Base-by-base conservation (phyloP, 2,888 invertebrate genomes). In the Tinea pellionella region DNA sequence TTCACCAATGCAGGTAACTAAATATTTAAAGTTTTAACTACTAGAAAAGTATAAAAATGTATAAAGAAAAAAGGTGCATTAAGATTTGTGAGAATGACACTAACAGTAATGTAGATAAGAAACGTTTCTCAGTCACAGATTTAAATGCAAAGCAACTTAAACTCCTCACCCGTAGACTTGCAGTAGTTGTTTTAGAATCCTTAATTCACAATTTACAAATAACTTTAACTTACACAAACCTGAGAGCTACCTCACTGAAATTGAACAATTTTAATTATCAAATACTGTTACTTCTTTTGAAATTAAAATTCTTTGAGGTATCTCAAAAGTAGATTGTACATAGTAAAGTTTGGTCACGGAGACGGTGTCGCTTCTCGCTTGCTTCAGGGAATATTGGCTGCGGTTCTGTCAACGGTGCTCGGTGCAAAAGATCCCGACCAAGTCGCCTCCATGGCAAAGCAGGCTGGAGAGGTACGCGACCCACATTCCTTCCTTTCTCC, bases 361-460 rank as follows among this genome's bases (percentile, higher is more conserved):
- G 74, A 82, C 71, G 85, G 87, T 80, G 72, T 85, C 74, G 87
- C 87, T 88, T 88, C 84, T 89, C 82, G 88, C 88, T 88, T 89
- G 86, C 89, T 88, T 91, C 94, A 96, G 96, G 94, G 94, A 89
- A 92, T 96, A 89, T 93, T 96, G 92, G 94, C 95, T 82, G 95
- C 94, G 88, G 93, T 96, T 86, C 92, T 96, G 89, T 93, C 95
- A 82, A 92, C 94, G 87, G 90, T 96, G 89, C 92, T 96, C 89
- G 96, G 96, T 89, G 92, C 93, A 87, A 93, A 93, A 91, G 94
- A 96, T 89, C 95, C 95, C 78, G 93, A 94, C 86, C 95, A 95
- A 89, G 94, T 95, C 87, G 93, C 95, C 89, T 92, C 93, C 89
- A 94, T 96, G 94, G 96, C 96, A 89, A 96, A 95, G 89, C 96